Evolutionary conservation across 2,888 invertebrate genomes (phyloP).

Genomic region (Eilema depressum): DNA sequence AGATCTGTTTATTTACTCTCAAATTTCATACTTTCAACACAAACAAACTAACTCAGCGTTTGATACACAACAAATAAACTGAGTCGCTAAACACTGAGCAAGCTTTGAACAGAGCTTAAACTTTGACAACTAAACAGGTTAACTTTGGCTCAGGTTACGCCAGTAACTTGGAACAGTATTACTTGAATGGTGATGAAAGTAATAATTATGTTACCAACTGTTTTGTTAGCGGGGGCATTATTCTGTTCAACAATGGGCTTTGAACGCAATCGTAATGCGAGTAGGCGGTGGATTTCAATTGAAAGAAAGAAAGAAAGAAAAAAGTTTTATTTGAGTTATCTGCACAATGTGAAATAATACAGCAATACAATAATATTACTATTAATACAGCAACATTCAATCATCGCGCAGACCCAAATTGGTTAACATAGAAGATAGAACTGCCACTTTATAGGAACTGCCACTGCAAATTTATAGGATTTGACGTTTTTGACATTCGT

Average conservation of each 20-base stretch:
- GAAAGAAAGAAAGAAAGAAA: too few species aligned
- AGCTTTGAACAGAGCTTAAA: neutral
- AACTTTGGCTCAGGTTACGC: neutral
- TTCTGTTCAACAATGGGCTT: neutral
- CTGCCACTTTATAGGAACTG: too few species aligned
- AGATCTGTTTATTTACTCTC: neutral
- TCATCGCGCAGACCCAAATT: too few species aligned
- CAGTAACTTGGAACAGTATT: neutral
- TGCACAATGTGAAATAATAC: too few species aligned
- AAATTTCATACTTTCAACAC: slow-evolving; percentile 1
- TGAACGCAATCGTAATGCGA: neutral
- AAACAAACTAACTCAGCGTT: neutral
- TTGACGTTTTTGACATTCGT: too few species aligned
- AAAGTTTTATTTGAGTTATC: too few species aligned
- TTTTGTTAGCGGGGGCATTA: neutral
- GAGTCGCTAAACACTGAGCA: neutral
- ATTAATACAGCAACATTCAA: too few species aligned
- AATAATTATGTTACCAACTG: slow-evolving; percentile 4
- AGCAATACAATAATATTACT: too few species aligned
- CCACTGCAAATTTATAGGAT: too few species aligned
- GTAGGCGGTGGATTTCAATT: too few species aligned
- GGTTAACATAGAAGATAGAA: too few species aligned
- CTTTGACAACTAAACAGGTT: slow-evolving; percentile 1
- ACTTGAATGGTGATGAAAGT: neutral
- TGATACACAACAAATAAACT: slow-evolving; percentile 6